Evolutionary conservation across 2,113 vertebrate species (phyloP).

Genomic region (Coracopsis vasa): DNA sequence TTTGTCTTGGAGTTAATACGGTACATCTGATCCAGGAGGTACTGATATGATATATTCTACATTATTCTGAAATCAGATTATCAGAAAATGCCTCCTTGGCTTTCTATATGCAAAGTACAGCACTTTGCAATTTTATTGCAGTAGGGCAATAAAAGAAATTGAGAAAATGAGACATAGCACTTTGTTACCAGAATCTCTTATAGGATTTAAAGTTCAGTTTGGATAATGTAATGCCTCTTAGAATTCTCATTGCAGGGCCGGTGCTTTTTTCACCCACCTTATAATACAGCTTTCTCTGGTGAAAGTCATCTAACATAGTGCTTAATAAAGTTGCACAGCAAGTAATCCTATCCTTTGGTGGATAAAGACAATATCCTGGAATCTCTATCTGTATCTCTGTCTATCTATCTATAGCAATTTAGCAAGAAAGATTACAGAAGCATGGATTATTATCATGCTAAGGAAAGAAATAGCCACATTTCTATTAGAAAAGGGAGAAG

Average conservation of each 20-base stretch:
- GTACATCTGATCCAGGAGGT: neutral
- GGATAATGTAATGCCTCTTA: neutral
- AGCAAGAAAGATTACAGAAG: neutral
- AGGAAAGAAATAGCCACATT: neutral
- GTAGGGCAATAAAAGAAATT: neutral
- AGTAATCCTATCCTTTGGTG: neutral
- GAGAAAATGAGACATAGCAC: neutral
- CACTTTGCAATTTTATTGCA: neutral
- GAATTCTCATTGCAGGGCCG: neutral
- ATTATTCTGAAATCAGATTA: neutral
- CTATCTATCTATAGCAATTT: neutral
- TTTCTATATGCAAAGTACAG: neutral
- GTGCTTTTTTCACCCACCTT: rapidly evolving
- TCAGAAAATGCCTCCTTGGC: neutral
- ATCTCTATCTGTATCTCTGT: neutral
- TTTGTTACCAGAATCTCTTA: neutral
- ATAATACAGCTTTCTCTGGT: neutral
- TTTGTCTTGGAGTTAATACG: neutral
- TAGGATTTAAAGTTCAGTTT: neutral
- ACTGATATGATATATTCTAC: neutral
- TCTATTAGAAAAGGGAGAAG: neutral
- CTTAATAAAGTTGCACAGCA: neutral
- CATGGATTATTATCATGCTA: neutral
- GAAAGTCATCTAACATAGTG: neutral
- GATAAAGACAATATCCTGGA: neutral